phyloP scores from a whole-genome alignment of 2,113 vertebrate genomes.

The Percina caprodes region DNA sequence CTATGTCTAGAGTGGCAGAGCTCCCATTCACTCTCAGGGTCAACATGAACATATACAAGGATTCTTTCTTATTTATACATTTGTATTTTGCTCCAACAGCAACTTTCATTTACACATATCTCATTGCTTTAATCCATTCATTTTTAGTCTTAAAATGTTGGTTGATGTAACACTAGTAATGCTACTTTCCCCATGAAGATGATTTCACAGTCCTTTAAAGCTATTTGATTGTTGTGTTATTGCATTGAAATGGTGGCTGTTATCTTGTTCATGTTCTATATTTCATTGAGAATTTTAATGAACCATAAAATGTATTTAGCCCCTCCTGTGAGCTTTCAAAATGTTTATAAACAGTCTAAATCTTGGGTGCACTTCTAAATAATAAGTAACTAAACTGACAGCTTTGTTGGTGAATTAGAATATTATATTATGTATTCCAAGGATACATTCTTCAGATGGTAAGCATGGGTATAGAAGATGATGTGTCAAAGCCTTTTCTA shows the following conservation, averaged over 20 bases:
- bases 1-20: constrained; percentile 15
- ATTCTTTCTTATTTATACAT: neutral
- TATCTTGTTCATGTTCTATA: constrained; percentile 12
- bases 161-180: neutral
- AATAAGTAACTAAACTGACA: neutral
- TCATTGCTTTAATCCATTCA: neutral
- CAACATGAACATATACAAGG: neutral
- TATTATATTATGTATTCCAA: neutral
- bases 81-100: neutral
- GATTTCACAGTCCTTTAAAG: constrained; percentile 10
- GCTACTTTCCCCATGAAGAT: neutral
- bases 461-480: neutral
- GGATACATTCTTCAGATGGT: neutral
- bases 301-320: constrained; percentile 21
- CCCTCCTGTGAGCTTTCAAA: constrained; percentile 4
- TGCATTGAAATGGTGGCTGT: neutral
- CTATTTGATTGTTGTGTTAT: constrained; percentile 4
- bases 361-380: constrained; percentile 15
- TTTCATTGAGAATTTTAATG: constrained; percentile 35
- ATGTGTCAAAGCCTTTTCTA: constrained; percentile 7
- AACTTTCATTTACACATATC: neutral
- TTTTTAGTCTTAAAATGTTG: neutral
- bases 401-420: neutral
- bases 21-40: constrained; percentile 10
- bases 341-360: neutral